These are phyloP conservation scores for Reinhardtius hippoglossoides DNA, from an alignment of 2,113 vertebrate genomes.

Conservation along the genomic window DNA sequence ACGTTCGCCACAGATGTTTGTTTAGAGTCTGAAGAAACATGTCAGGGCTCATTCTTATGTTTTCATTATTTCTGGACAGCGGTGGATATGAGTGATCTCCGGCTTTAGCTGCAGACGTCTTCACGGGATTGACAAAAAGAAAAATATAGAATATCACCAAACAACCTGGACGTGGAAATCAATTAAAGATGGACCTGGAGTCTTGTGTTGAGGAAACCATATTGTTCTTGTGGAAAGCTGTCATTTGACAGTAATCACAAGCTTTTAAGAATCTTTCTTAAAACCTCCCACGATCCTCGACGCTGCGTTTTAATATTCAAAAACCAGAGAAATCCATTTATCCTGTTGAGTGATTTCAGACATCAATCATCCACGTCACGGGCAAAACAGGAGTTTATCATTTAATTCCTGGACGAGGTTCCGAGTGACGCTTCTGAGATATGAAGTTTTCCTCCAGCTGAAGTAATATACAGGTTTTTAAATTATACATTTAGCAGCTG, in stretches of 20 bases:
- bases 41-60: background rate
- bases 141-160: background rate
- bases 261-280: constrained; percentile 1
- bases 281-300: background rate
- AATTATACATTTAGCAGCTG: constrained; percentile 42
- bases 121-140: background rate
- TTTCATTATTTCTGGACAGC: background rate
- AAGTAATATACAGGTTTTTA: constrained; percentile 27
- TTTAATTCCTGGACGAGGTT: constrained; percentile 23
- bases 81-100: no score
- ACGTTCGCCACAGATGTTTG: no score
- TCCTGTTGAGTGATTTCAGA: constrained; percentile 34
- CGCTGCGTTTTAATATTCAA: constrained; percentile 25
- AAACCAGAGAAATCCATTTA: constrained; percentile 35
- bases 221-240: constrained; percentile 14
- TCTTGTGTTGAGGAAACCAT: constrained; percentile 14
- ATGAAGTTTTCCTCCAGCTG: constrained; percentile 13
- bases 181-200: constrained; percentile 16
- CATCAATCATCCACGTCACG: constrained; percentile 36
- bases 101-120: background rate
- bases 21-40: no score
- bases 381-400: constrained; percentile 20
- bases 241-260: constrained; percentile 29
- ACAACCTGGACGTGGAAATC: constrained; percentile 32
- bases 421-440: background rate